Conservation (phyloP, 2,113 vertebrate genomes). For the Oncorhynchus kisutch region DNA sequence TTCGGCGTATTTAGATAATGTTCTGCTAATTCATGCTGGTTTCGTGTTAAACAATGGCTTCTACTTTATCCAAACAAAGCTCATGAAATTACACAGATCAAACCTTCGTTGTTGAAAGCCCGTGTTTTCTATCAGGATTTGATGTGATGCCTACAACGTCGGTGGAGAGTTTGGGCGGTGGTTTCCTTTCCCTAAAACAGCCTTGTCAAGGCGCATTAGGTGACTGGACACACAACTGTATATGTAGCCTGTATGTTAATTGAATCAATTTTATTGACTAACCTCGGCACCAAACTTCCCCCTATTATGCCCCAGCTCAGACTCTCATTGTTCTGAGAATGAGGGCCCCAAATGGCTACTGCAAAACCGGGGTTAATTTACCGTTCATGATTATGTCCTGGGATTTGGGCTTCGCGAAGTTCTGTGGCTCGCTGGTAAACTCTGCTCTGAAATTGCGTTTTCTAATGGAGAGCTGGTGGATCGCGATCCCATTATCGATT, state of each 20-base stretch:
- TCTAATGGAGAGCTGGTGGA: background rate
- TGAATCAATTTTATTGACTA: background rate
- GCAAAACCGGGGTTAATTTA: background rate
- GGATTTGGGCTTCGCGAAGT: background rate
- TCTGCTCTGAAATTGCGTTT: background rate
- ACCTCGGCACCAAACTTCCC: background rate
- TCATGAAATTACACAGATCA: background rate
- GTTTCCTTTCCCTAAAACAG: background rate
- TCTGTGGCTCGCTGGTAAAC: background rate
- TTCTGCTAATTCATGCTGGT: too few relatives aligned
- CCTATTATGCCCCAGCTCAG: background rate
- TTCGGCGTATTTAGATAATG: background rate
- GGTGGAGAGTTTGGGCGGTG: slow-evolving; percentile 19
- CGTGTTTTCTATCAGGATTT: background rate
- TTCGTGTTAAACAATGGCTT: background rate
- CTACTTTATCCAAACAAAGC: background rate
- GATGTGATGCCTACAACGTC: slow-evolving; percentile 9
- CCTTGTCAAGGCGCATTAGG: background rate
- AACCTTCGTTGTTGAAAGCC: background rate
- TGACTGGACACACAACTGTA: background rate
- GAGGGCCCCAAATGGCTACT: background rate
- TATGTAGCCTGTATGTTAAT: background rate
- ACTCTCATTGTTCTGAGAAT: slow-evolving; percentile 4
- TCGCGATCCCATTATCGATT: background rate
- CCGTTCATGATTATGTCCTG: background rate